phyloP scores from a whole-genome alignment of 2,888 invertebrate species.

The Anodontia alba region DNA sequence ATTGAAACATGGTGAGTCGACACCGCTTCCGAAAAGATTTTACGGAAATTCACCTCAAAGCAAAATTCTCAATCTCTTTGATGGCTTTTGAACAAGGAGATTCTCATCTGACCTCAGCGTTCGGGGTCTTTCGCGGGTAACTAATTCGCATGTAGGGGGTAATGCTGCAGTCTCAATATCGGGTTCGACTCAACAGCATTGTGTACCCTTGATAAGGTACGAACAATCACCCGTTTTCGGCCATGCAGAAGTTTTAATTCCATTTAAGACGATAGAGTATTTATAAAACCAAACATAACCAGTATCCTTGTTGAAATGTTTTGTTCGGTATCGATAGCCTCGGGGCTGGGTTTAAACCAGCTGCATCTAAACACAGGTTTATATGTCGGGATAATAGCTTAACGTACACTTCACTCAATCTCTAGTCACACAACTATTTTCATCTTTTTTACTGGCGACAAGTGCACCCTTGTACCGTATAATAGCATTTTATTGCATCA shows the following conservation, averaged over 20 bases:
- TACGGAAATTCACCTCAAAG: conserved; percentile 6
- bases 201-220: conserved; percentile 42
- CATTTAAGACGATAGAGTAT: conserved; percentile 56
- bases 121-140: conserved; percentile 33
- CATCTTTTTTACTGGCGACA: no score
- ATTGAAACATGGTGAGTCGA: no score
- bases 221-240: conserved; percentile 35
- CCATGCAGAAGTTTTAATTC: conserved; percentile 14
- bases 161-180: not conserved
- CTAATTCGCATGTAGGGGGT: conserved; percentile 52
- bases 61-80: not conserved
- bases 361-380: conserved; percentile 10
- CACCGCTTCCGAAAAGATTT: no score
- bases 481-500: no score
- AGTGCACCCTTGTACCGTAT: no score
- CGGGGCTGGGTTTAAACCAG: conserved; percentile 5
- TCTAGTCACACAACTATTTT: not conserved
- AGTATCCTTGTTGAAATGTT: conserved; percentile 12
- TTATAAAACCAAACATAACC: conserved; percentile 45
- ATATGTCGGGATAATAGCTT: not conserved
- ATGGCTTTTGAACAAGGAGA: not conserved
- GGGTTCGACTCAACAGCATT: conserved; percentile 18
- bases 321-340: conserved; percentile 3
- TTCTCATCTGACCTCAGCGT: not conserved
- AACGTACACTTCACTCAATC: not conserved